These are phyloP conservation scores for Microtus ochrogaster DNA, from an alignment of 2,113 vertebrate genomes.

Conservation along the genomic window DNA sequence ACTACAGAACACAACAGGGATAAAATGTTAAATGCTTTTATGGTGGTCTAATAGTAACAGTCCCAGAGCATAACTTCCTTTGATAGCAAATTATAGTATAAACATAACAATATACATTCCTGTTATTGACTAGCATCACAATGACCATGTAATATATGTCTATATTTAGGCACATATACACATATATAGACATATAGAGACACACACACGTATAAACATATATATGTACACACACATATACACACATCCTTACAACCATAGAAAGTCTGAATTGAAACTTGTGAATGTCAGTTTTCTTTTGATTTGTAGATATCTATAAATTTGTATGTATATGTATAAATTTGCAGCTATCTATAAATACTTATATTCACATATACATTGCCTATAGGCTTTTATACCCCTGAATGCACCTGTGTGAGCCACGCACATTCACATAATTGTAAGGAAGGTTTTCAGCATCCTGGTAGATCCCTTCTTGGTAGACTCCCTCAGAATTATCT, in stretches of 20 bases:
- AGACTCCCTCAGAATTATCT: neutral
- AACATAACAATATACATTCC: slow-evolving; percentile 28
- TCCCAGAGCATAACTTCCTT: slow-evolving; percentile 65
- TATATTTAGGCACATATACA: too few species aligned
- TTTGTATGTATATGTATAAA: too few species aligned
- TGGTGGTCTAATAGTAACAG: slow-evolving; percentile 64
- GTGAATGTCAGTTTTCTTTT: slow-evolving; percentile 34
- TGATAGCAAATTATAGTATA: neutral
- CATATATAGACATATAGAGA: too few species aligned
- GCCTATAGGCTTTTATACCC: neutral
- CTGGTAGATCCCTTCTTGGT: neutral
- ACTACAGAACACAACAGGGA: slow-evolving; percentile 36
- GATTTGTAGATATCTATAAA: neutral
- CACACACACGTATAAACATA: too few species aligned
- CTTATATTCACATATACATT: neutral
- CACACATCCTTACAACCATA: neutral
- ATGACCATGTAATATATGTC: neutral
- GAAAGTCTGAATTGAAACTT: slow-evolving; percentile 1
- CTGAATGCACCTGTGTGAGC: neutral
- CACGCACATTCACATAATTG: neutral
- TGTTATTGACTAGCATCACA: neutral
- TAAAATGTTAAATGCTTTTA: slow-evolving; percentile 79
- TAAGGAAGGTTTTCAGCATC: neutral
- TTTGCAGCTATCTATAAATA: neutral
- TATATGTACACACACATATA: too few species aligned